Percentiles rank a stretch among this genome's conserved stretches.
phyloP scores from a whole-genome alignment of 2,888 invertebrate genomes.

The Meghimatium bilineatum region DNA sequence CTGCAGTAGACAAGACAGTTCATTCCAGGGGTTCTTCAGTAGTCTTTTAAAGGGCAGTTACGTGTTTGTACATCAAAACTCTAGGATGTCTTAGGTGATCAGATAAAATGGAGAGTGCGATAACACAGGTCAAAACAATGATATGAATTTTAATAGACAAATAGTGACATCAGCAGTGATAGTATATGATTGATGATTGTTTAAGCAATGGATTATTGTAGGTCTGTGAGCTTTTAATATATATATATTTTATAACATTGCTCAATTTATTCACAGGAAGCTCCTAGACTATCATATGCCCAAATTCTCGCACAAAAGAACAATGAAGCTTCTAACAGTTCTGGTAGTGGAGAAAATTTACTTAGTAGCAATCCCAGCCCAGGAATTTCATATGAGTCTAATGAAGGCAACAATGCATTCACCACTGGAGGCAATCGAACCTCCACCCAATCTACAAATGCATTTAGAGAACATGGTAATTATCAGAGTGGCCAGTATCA shows the following conservation, averaged over 20 bases:
- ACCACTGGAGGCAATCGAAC: neutral
- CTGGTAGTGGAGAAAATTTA: neutral
- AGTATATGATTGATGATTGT: neutral
- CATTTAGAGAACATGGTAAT: constrained; percentile 39
- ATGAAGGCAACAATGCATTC: constrained; percentile 1
- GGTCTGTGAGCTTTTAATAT: neutral
- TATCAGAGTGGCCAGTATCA: constrained; percentile 36
- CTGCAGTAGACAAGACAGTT: too few relatives aligned
- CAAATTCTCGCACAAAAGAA: constrained; percentile 44
- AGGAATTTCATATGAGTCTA: constrained; percentile 31
- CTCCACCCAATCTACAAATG: constrained; percentile 7
- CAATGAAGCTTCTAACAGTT: neutral
- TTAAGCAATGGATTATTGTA: neutral
- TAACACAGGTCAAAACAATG: too few relatives aligned
- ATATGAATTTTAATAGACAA: too few relatives aligned
- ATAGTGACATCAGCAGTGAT: too few relatives aligned
- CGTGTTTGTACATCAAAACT: too few relatives aligned
- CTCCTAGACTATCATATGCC: constrained; percentile 35
- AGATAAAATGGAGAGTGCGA: too few relatives aligned
- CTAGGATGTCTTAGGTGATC: too few relatives aligned
- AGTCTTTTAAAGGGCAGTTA: too few relatives aligned
- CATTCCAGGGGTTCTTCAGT: too few relatives aligned
- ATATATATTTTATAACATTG: neutral
- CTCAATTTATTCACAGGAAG: constrained; percentile 22
- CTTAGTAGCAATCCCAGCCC: neutral